Percentiles rank a stretch among this genome's conserved stretches.
These are phyloP conservation scores for Aelia acuminata DNA, from an alignment of 2,888 invertebrate genomes.

Conservation along the genomic window DNA sequence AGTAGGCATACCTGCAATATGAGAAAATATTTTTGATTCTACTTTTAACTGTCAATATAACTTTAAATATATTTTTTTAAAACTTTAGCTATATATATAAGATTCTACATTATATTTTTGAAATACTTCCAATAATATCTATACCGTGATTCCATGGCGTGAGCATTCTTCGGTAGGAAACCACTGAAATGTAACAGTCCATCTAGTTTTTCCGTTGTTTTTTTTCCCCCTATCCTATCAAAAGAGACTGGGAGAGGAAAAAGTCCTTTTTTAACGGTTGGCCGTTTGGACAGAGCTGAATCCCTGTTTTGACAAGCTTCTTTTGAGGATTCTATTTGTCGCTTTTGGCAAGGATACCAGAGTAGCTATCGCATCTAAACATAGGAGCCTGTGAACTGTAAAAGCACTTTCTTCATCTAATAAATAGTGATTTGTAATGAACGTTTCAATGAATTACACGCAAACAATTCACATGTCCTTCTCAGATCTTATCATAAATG, in stretches of 20 bases:
- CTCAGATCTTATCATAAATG: too few species aligned
- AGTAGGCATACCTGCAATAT: not conserved
- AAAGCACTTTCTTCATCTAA: not conserved
- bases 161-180: not conserved
- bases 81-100: not conserved
- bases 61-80: too few species aligned
- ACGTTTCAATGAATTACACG: too few species aligned
- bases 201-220: too few species aligned
- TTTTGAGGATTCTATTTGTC: slow-evolving; percentile 28
- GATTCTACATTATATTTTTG: not conserved
- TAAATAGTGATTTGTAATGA: not conserved
- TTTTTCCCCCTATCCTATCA: not conserved
- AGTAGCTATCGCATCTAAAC: not conserved
- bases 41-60: not conserved
- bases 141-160: not conserved
- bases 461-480: too few species aligned
- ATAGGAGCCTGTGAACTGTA: not conserved
- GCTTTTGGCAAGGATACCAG: not conserved
- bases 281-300: not conserved
- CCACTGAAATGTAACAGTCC: slow-evolving; percentile 3
- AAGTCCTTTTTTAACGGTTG: not conserved
- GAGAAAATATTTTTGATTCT: not conserved
- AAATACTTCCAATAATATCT: not conserved
- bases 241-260: not conserved
- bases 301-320: slow-evolving; percentile 12